phyloP scores from a whole-genome alignment of 2,797 vertebrate species.

The Eulemur rubriventer region DNA sequence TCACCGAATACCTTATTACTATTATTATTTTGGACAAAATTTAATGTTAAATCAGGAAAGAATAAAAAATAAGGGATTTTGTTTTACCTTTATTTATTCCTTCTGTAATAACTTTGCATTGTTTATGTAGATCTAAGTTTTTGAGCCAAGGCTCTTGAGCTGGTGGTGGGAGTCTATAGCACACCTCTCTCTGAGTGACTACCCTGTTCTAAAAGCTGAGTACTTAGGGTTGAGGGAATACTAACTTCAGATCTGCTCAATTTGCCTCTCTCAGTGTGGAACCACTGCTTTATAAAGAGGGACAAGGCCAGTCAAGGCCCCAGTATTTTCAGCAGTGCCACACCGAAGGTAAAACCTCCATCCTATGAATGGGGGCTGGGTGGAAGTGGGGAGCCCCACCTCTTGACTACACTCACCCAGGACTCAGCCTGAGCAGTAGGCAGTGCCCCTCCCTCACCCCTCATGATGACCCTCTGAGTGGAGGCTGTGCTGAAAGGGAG shows the following conservation, averaged over 20 bases:
- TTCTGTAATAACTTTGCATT: background rate
- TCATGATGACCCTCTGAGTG: background rate
- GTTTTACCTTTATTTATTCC: conserved; percentile 30
- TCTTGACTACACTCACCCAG: background rate
- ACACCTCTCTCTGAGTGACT: background rate
- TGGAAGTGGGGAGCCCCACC: background rate
- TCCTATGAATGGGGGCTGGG: background rate
- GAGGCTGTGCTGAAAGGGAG: background rate
- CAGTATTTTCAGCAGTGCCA: background rate
- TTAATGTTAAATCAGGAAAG: conserved; percentile 25
- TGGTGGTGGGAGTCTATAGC: background rate
- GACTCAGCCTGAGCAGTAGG: background rate
- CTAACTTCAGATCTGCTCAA: background rate
- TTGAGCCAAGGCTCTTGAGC: background rate
- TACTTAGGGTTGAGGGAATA: background rate
- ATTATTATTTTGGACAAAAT: background rate
- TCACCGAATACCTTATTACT: background rate
- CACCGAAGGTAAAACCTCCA: background rate
- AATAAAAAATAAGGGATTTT: background rate
- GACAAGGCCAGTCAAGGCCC: background rate
- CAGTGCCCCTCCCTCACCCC: background rate
- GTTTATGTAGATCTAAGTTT: background rate
- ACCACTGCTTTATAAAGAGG: background rate
- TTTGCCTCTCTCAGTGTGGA: background rate
- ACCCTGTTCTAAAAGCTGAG: background rate